Evolutionary conservation across 2,888 invertebrate species (phyloP), one percentile per base, ranked within the genome.

Genomic region (Synergus umbraculus): DNA sequence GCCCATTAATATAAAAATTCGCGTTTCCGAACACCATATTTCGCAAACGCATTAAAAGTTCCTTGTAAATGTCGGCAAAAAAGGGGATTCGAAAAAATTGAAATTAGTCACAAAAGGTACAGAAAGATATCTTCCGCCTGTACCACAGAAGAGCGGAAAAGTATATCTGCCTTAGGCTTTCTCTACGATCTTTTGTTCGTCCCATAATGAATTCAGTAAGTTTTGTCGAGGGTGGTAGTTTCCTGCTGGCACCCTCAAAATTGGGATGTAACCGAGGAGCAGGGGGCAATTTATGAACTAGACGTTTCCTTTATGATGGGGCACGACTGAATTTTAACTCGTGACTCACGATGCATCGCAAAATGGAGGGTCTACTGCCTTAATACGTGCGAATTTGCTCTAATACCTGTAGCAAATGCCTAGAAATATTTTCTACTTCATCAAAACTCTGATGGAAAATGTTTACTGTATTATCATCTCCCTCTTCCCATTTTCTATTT

Each of bases 161-260:
- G 85, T 85, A 83, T 82, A 86, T 86, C 85, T 84, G 90, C 89
- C 90, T 81, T 87, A 88, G 88, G 90, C 89, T 86, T 85, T 84
- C 83, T 85, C 85, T 81, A 65, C 86, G 83, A 85, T 88, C 88
- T 91, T 90, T 91, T 90, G 90, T 90, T 91, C 91, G 86, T 84
- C 84, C 86, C 82, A 86, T 91, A 91, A 91, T 91, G 90, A 91
- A 90, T 91, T 91, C 91, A 89, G 89, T 86, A 90, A 91, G 90
- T 90, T 90, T 90, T 88, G 88, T 89, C 90, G 89, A 90, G 91
- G 90, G 91, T 90, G 88, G 90, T 89, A 90, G 91, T 90, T 91
- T 91, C 91, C 90, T 90, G 90, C 87, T 88, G 87, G 90, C 89
- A 90, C 90, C 91, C 91, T 91, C 89, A 88, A 90, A 90, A 90